phyloP scores from a whole-genome alignment of 2,888 invertebrate genomes.

The Gonocerus acuteangulatus region DNA sequence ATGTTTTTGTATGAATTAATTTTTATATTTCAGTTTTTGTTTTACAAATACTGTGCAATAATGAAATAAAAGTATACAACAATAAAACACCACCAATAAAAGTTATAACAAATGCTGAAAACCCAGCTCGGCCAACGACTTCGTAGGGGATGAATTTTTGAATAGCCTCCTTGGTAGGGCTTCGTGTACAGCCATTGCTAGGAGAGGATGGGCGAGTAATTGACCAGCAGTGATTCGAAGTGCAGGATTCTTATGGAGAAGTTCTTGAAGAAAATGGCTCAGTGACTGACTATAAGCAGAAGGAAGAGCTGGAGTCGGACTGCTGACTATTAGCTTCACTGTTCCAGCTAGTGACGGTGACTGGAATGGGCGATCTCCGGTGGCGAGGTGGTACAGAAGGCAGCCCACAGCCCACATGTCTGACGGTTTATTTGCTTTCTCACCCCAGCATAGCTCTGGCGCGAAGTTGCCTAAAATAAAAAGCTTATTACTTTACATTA shows the following conservation, averaged over 20 bases:
- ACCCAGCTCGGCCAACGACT: too few relatives aligned
- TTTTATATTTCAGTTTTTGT: too few relatives aligned
- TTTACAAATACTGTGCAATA: too few relatives aligned
- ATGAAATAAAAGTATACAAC: too few relatives aligned
- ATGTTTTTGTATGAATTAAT: too few relatives aligned
- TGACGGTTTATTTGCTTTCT: conserved; percentile 17
- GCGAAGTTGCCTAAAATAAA: conserved; percentile 18
- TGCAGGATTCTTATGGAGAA: conserved; percentile 19
- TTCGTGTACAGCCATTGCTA: conserved; percentile 4
- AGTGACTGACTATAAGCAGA: not conserved
- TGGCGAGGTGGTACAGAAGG: conserved; percentile 28
- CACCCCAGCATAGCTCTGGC: conserved; percentile 28
- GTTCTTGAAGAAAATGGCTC: conserved; percentile 8
- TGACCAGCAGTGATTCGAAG: conserved; percentile 10
- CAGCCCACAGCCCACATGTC: conserved; percentile 33
- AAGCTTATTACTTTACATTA: too few relatives aligned
- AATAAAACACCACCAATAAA: too few relatives aligned
- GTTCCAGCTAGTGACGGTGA: conserved; percentile 19
- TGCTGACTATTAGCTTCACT: conserved; percentile 20
- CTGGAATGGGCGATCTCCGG: conserved; percentile 20
- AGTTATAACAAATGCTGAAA: too few relatives aligned
- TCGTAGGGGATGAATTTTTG: too few relatives aligned
- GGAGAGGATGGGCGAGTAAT: conserved; percentile 27
- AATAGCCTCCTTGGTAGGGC: too few relatives aligned
- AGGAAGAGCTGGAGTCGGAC: conserved; percentile 1